Conservation (phyloP, 2,113 vertebrate species). For the Larimichthys polyactis region DNA sequence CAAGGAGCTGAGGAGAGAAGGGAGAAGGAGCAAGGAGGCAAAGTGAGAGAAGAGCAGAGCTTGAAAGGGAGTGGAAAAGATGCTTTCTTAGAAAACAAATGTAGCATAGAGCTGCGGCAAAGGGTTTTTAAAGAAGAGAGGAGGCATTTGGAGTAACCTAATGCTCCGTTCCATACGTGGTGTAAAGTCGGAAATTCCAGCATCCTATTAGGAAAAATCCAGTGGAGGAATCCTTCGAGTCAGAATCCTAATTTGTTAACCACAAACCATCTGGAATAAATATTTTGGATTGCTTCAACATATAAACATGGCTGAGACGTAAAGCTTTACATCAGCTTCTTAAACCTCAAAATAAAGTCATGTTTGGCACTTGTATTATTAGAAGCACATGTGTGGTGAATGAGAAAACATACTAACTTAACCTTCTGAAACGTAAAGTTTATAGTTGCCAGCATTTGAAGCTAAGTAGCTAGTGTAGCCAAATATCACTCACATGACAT, state of each 20-base stretch:
- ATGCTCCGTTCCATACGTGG: background rate
- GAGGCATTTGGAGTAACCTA: conserved; percentile 7
- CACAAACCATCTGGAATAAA: conserved; percentile 37
- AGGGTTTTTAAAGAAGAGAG: conserved; percentile 21
- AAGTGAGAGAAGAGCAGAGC: conserved; percentile 9
- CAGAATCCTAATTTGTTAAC: conserved; percentile 28
- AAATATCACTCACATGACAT: conserved; percentile 2
- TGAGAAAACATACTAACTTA: background rate
- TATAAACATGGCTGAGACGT: conserved; percentile 14
- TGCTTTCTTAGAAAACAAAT: conserved; percentile 46
- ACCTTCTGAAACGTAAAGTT: background rate
- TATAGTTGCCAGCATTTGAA: background rate
- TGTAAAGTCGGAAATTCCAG: conserved; percentile 41
- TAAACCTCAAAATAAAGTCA: conserved; percentile 22
- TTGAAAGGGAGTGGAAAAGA: conserved; percentile 36
- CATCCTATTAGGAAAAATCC: conserved; percentile 37
- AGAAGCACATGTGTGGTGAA: conserved; percentile 10
- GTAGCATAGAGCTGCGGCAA: conserved; percentile 1
- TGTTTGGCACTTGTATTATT: conserved; percentile 24
- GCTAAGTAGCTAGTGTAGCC: background rate
- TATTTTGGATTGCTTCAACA: conserved; percentile 27
- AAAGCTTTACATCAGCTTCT: conserved; percentile 8
- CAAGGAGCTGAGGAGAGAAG: conserved; percentile 35
- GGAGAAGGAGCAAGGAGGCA: conserved; percentile 20
- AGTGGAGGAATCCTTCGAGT: conserved; percentile 7